Evolutionary conservation across 2,797 vertebrate species (phyloP), one percentile per base, ranked within the genome.

Genomic region (Danio choprae): DNA sequence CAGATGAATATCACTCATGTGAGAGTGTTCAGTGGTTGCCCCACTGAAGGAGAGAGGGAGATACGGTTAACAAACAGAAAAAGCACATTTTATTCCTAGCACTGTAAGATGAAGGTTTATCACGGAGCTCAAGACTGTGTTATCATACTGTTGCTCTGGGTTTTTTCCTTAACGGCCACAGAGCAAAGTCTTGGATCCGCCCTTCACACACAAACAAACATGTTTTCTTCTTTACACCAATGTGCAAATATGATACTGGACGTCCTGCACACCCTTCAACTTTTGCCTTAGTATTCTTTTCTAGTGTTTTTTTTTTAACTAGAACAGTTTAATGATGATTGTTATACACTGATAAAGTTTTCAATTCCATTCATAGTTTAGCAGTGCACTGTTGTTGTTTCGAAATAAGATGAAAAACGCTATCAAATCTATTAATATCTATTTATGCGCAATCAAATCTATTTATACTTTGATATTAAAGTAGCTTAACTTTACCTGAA

Each of bases 121-220:
- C 78, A 70, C 44, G 69, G 67, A 46, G 58, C 16, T 55, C 75
- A 71, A 74, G 59, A 76, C 62, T 43, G 46, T 70, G 51, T 79
- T 80, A 82, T 84, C 75, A 63, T 71, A 50, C 44, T 59, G 8
- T n/a, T 51, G 9, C 40, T 56, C 65, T 68, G 38, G 56, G 60
- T 50, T 41, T 60, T n/a, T 59, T 63, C 20, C 62, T 68, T 76
- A 83, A 71, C 41, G 13, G 41, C 12, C 13, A 70, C 18, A 51
- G 44, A 59, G 43, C 2, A 15, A 59, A 7, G 20, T 46, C 15
- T 7, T 36, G 12, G 6, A 67, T 41, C 36, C 22, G 43, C 67
- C 51, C 51, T 64, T 38, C 7, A 46, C 20, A 58, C 48, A 68
- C 48, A 63, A n/a, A 64, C 48, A 74, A 41, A 63, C 60, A 68